These are phyloP conservation scores for Apantesis nais DNA, from an alignment of 2,888 invertebrate species.

Conservation along the genomic window DNA sequence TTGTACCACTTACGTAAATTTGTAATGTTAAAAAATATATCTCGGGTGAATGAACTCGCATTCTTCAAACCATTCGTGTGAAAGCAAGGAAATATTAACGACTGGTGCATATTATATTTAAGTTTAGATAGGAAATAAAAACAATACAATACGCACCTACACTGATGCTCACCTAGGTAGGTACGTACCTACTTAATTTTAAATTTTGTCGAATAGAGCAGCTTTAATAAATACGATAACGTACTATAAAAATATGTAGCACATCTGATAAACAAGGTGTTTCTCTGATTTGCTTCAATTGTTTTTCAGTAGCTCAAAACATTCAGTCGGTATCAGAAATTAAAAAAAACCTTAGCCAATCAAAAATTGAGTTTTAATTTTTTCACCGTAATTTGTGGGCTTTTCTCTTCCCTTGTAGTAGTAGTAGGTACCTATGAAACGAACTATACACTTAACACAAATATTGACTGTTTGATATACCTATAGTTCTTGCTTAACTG, in stretches of 20 bases:
- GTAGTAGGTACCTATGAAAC: too few relatives aligned
- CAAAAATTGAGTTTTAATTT: too few relatives aligned
- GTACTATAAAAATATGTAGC: background rate
- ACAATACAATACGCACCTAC: background rate
- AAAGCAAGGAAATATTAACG: background rate
- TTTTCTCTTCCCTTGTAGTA: too few relatives aligned
- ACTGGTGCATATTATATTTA: background rate
- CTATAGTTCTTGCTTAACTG: too few relatives aligned
- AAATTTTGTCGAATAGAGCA: background rate
- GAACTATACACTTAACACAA: too few relatives aligned
- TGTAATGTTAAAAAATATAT: background rate
- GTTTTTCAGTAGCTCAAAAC: background rate
- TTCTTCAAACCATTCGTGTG: background rate
- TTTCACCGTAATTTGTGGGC: too few relatives aligned
- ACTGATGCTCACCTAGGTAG: background rate
- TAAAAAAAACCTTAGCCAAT: too few relatives aligned
- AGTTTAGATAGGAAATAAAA: too few relatives aligned
- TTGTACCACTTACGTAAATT: background rate
- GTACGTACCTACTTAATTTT: background rate
- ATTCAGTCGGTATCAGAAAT: background rate
- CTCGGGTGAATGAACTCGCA: background rate
- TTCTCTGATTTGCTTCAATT: background rate
- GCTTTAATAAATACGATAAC: background rate
- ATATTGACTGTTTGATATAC: too few relatives aligned
- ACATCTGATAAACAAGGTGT: constrained; percentile 3